These are phyloP conservation scores for Phalacrocorax carbo DNA, from an alignment of 2,113 vertebrate genomes.

Conservation along the genomic window DNA sequence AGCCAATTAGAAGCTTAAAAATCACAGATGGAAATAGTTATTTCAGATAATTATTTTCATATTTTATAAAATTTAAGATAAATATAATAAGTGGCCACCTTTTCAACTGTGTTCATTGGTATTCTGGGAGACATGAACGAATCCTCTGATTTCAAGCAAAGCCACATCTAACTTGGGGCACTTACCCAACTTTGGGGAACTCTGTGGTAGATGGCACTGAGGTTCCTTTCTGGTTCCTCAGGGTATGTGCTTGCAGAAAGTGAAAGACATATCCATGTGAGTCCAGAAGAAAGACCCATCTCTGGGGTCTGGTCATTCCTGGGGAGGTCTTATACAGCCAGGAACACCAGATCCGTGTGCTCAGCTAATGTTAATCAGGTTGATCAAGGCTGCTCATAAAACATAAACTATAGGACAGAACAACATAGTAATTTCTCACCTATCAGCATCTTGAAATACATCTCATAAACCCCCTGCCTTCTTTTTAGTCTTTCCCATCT, in stretches of 20 bases:
- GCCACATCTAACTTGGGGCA: background rate
- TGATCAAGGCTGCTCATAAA: background rate
- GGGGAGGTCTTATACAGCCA: background rate
- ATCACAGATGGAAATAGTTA: background rate
- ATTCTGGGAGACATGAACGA: background rate
- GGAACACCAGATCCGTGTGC: accelerated
- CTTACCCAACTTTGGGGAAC: accelerated
- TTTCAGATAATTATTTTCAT: background rate
- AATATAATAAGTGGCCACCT: accelerated
- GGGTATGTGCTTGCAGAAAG: background rate
- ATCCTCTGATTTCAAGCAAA: background rate
- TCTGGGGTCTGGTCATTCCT: accelerated
- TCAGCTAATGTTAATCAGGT: accelerated
- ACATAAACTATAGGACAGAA: accelerated
- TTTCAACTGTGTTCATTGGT: background rate
- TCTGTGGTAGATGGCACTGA: background rate
- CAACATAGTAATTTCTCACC: accelerated
- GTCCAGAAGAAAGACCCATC: background rate
- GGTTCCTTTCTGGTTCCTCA: background rate
- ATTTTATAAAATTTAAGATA: background rate
- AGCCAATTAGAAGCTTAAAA: background rate
- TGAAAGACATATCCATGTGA: accelerated
- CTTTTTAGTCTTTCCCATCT: background rate
- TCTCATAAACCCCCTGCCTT: accelerated
- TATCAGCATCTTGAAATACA: background rate